Evolutionary conservation across 2,888 invertebrate species (phyloP).

Genomic region (Nymphalis c-album): DNA sequence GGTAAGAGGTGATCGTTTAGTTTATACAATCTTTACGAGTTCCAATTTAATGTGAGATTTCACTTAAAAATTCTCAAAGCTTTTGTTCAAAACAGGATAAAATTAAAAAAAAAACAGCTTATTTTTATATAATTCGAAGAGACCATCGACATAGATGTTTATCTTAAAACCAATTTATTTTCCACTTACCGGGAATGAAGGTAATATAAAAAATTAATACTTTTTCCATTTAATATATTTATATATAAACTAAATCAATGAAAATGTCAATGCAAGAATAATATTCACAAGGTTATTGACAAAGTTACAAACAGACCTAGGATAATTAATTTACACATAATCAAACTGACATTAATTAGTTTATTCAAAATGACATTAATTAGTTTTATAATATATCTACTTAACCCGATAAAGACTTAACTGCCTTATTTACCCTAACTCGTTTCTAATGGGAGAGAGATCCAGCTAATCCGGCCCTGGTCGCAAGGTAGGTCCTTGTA

Average conservation of each 20-base stretch:
- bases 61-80: not conserved
- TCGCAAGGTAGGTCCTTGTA: too few species aligned
- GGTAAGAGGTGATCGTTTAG: not conserved
- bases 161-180: conserved; percentile 20
- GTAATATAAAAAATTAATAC: conserved; percentile 16
- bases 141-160: conserved; percentile 13
- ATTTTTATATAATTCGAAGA: not conserved
- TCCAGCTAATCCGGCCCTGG: too few species aligned
- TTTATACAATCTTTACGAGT: conserved; percentile 1
- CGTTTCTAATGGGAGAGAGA: too few species aligned
- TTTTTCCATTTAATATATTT: not conserved
- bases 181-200: conserved; percentile 18
- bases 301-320: too few species aligned
- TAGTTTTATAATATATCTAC: too few species aligned
- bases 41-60: not conserved
- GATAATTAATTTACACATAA: too few species aligned
- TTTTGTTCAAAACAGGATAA: conserved; percentile 7
- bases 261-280: conserved; percentile 1
- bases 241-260: not conserved
- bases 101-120: not conserved
- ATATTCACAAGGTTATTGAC: too few species aligned
- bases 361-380: too few species aligned
- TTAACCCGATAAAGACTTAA: too few species aligned
- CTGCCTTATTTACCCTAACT: too few species aligned
- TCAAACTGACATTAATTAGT: too few species aligned